phyloP scores from a whole-genome alignment of 2,797 vertebrate genomes.

The Phalloptychus januarius region DNA sequence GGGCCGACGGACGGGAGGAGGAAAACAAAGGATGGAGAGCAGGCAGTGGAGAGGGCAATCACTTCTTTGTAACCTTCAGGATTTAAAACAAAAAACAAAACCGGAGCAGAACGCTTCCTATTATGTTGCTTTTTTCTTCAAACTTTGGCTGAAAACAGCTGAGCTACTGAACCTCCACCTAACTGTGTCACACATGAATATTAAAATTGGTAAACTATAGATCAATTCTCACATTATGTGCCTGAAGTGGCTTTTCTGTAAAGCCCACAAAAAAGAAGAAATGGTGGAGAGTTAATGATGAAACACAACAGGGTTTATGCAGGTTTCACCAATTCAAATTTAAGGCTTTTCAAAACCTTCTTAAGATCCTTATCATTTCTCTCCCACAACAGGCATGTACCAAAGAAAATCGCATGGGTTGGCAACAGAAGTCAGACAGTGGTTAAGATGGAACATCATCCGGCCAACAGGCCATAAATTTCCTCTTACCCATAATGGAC shows the following conservation, averaged over 20 bases:
- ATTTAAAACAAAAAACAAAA: constrained; percentile 16
- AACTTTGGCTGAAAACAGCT: background rate
- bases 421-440: too few relatives aligned
- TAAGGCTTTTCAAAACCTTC: background rate
- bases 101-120: background rate
- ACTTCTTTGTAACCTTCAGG: constrained; percentile 18
- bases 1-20: constrained; percentile 32
- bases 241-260: too few relatives aligned
- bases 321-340: background rate
- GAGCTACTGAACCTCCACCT: background rate
- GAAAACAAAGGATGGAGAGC: constrained; percentile 23
- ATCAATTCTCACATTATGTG: background rate
- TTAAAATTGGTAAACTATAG: background rate
- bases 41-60: constrained; percentile 6
- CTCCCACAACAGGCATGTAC: too few relatives aligned
- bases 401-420: too few relatives aligned
- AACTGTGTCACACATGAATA: background rate
- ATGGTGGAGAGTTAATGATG: too few relatives aligned
- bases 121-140: background rate
- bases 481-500: too few relatives aligned
- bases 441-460: too few relatives aligned
- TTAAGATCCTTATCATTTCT: too few relatives aligned
- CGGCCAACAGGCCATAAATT: too few relatives aligned
- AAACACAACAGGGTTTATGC: background rate
- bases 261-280: too few relatives aligned